phyloP scores from a whole-genome alignment of 2,797 vertebrate species.

The Mastacembelus armatus region DNA sequence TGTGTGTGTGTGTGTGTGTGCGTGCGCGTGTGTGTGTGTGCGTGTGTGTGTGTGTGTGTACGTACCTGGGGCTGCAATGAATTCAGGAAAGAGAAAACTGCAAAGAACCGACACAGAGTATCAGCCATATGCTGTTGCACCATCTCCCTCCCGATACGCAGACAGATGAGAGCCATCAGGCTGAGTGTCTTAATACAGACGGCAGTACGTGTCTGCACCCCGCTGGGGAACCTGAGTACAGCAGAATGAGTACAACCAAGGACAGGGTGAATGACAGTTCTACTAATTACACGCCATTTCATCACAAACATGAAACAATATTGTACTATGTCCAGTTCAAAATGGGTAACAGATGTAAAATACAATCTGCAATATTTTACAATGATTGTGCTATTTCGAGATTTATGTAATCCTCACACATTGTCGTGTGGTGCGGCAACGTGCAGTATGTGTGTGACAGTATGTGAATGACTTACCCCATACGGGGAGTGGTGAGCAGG shows the following conservation, averaged over 20 bases:
- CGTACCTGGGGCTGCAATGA: constrained; percentile 89
- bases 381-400: background rate
- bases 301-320: constrained; percentile 3
- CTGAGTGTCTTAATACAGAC: constrained; percentile 95
- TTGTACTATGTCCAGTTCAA: background rate
- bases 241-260: constrained; percentile 28
- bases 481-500: constrained; percentile 89
- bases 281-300: constrained; percentile 12
- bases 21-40: too few species aligned
- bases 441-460: background rate
- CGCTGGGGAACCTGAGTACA: constrained; percentile 91
- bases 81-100: constrained; percentile 90
- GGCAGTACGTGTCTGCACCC: constrained; percentile 92
- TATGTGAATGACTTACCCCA: constrained; percentile 83
- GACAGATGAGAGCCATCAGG: constrained; percentile 94
- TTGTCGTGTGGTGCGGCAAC: background rate
- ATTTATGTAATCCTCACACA: background rate
- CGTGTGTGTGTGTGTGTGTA: background rate
- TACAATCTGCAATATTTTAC: background rate
- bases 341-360: background rate
- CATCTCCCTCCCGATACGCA: constrained; percentile 97
- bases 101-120: constrained; percentile 90
- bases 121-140: constrained; percentile 96
- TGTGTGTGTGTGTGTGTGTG: constrained; percentile 10
- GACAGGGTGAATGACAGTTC: constrained; percentile 28